These are phyloP conservation scores for Hoplodrina ambigua DNA, from an alignment of 2,888 invertebrate genomes.

Conservation along the genomic window DNA sequence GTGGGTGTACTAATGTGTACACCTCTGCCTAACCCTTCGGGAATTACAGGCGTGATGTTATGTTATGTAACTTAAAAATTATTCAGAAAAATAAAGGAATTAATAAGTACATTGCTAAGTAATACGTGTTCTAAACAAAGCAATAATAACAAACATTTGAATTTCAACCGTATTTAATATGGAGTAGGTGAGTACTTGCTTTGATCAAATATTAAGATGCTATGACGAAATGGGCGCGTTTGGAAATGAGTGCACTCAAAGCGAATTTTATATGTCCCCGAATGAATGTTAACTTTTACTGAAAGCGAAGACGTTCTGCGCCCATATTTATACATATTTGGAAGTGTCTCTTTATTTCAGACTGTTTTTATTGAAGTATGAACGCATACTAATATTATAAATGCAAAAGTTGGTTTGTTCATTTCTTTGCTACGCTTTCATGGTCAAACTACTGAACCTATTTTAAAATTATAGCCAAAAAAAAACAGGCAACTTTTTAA, in stretches of 20 bases:
- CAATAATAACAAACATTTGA: conserved; percentile 6
- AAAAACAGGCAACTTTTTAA: no score
- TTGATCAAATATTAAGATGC: conserved; percentile 56
- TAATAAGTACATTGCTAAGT: neutral
- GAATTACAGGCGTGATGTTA: no score
- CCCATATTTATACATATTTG: conserved; percentile 19
- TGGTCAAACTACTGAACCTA: no score
- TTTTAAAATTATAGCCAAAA: no score
- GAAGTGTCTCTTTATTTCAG: conserved; percentile 14
- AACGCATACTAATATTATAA: neutral
- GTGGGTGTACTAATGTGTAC: no score
- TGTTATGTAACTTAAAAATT: no score
- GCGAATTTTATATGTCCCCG: conserved; percentile 57
- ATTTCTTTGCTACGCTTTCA: no score
- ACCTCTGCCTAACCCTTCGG: no score
- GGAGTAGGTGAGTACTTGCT: conserved; percentile 12
- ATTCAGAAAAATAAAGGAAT: no score
- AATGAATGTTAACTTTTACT: conserved; percentile 30
- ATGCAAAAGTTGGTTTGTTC: no score
- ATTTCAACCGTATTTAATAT: conserved; percentile 9
- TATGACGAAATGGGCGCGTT: conserved; percentile 29
- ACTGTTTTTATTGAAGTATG: neutral
- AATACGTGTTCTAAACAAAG: conserved; percentile 8
- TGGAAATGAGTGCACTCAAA: conserved; percentile 54
- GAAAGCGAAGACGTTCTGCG: neutral